These are phyloP conservation scores for Tillus elongatus DNA, from an alignment of 2,888 invertebrate genomes.

Conservation along the genomic window DNA sequence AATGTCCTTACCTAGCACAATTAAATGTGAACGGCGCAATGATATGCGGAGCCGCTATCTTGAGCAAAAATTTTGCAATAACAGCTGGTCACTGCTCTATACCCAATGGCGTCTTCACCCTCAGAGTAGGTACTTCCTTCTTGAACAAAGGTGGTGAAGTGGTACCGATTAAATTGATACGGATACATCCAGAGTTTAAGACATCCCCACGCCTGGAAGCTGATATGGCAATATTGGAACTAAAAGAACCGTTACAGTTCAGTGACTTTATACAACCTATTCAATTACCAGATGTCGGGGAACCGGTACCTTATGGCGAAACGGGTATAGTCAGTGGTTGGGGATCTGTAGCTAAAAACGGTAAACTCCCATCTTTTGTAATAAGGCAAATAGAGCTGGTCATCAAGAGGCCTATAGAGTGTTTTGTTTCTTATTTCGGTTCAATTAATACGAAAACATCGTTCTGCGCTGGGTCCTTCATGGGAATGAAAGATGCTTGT, in stretches of 20 bases:
- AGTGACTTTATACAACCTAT: not conserved
- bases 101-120: not conserved
- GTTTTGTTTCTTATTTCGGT: not conserved
- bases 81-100: not conserved
- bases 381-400: not conserved
- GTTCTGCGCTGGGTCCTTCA: not conserved
- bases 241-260: not conserved
- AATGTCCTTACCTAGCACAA: not conserved
- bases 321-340: not conserved
- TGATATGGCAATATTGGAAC: not conserved
- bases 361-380: not conserved
- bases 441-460: not conserved
- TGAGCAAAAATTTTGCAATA: not conserved
- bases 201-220: too few species aligned
- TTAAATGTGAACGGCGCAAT: not conserved
- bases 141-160: not conserved
- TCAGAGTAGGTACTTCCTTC: not conserved
- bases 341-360: not conserved
- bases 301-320: not conserved
- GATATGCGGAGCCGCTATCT: not conserved
- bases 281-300: not conserved
- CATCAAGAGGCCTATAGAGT: not conserved
- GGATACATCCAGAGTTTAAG: too few species aligned
- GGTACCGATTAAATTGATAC: too few species aligned
- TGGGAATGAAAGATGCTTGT: not conserved